A percentile compares a stretch with the other conserved stretches of the same genome.
phyloP scores from a whole-genome alignment of 2,113 vertebrate genomes.

The Sardina pilchardus region DNA sequence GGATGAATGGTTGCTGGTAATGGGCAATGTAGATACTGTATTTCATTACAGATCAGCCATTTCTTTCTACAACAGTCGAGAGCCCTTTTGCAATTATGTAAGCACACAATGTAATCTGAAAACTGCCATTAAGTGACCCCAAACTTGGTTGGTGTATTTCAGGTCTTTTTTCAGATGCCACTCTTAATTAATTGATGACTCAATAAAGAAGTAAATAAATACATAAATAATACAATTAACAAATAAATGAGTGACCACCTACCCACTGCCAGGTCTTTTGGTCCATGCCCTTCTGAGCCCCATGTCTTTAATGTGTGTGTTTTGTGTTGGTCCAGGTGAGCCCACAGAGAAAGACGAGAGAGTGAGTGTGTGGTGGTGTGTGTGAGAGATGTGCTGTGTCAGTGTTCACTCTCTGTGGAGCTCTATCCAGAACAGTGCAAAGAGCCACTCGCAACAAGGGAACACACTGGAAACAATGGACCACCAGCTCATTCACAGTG shows the following conservation, averaged over 20 bases:
- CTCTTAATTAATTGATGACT: not conserved
- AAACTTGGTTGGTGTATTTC: no score
- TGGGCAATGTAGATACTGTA: no score
- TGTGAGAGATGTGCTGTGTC: constrained; percentile 68
- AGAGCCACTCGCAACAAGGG: constrained; percentile 18
- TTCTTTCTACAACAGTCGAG: no score
- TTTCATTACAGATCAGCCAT: no score
- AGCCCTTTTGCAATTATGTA: no score
- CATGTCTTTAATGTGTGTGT: constrained; percentile 51
- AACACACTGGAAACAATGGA: constrained; percentile 56
- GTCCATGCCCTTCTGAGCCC: constrained; percentile 39
- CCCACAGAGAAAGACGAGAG: constrained; percentile 35
- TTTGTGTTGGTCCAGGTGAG: constrained; percentile 45
- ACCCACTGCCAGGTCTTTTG: constrained; percentile 46
- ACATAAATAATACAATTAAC: not conserved
- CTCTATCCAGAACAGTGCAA: constrained; percentile 70
- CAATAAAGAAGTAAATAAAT: not conserved
- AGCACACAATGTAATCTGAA: no score
- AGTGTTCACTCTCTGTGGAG: constrained; percentile 64
- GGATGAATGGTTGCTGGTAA: no score
- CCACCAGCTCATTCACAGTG: constrained; percentile 45
- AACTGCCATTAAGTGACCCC: no score
- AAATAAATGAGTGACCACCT: constrained; percentile 38
- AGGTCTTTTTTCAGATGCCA: not conserved
- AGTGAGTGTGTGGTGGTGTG: constrained; percentile 37